Evolutionary conservation across 2,113 vertebrate species (phyloP), one percentile per base, ranked within the genome.

Genomic region (Trachemys scripta): DNA sequence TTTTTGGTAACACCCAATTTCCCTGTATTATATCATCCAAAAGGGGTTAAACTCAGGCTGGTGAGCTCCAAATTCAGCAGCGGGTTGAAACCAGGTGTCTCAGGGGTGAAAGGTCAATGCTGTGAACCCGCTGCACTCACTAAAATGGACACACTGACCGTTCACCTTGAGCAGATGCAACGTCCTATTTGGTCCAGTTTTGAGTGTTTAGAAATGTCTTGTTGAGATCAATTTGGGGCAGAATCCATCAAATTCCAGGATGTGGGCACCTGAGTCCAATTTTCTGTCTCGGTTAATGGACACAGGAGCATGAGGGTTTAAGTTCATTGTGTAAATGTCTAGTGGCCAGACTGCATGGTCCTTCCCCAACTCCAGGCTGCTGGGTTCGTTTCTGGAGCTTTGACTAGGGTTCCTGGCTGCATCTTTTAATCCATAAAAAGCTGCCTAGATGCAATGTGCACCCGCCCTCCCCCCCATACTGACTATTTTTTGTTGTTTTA

Each of bases 211-310:
- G 31, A 51, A 90, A 89, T 80, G 85, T 45, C 49, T 45, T 0
- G 0, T 72, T 2, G 25, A 93, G 85, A 35, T 91, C 85, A 81
- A 56, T 35, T 92, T 84, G 83, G 91, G 82, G 85, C 79, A 82
- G 80, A 59, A 87, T 42, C 29, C 38, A 53, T 90, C 92, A 89
- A 0, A 0, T 45, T 93, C 85, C 54, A 3, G 1, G 0, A 45
- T 92, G 87, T 92, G 90, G 69, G 31, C 1, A 0, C 51, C 45
- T 80, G 85, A 0, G 10, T 96, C 95, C 95, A 96, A 69, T 96
- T 96, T 97, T 97, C 94, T 97, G 93, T 96, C 94, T 85, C 94
- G 78, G 95, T 96, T 93, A 94, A 94, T 86, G 93, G 93, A 94
- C 93, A 94, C 88, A 87, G 4, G 9, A 88, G 80, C 31, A 81